Percentiles rank a stretch among this genome's conserved stretches.
Evolutionary conservation across 2,113 vertebrate species (phyloP).

Genomic region (Pedionomus torquatus): DNA sequence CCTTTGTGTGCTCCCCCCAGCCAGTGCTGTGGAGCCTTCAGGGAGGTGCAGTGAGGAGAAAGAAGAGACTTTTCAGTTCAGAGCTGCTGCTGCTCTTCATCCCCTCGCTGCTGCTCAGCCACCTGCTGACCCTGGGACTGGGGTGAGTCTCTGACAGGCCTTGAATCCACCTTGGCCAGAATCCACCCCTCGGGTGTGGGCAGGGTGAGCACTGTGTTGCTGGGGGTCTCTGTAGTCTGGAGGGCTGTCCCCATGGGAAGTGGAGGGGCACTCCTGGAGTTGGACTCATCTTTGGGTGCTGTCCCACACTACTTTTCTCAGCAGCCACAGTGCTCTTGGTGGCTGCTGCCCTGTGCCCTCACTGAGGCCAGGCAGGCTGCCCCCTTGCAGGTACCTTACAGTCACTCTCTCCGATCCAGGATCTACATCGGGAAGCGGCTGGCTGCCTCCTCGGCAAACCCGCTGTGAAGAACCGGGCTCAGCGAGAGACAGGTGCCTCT

Average conservation of each 20-base stretch:
- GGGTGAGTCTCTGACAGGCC: conserved; percentile 7
- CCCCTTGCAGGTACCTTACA: accelerated
- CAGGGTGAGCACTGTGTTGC: background rate
- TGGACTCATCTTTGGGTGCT: background rate
- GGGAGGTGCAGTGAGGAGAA: conserved; percentile 24
- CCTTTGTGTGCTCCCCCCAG: conserved; percentile 48
- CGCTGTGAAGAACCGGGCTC: conserved; percentile 4
- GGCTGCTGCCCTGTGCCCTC: background rate
- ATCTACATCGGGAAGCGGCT: conserved; percentile 68
- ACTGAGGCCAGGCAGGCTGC: background rate
- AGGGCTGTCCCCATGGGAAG: background rate
- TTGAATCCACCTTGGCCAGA: too few relatives aligned
- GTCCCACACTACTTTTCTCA: background rate
- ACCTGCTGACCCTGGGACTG: conserved; percentile 42
- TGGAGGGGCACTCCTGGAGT: background rate
- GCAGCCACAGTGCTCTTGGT: accelerated
- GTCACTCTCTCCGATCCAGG: background rate
- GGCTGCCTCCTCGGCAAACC: conserved; percentile 42
- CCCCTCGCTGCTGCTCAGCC: conserved; percentile 54
- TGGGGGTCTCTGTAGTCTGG: too few relatives aligned
- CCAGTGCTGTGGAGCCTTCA: conserved; percentile 45
- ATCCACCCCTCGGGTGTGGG: accelerated
- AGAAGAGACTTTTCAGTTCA: conserved; percentile 48
- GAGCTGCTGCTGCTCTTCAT: conserved; percentile 59
- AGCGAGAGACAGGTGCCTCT: accelerated